phyloP scores from a whole-genome alignment of 2,113 vertebrate genomes.

The Ceyx cyanopectus region DNA sequence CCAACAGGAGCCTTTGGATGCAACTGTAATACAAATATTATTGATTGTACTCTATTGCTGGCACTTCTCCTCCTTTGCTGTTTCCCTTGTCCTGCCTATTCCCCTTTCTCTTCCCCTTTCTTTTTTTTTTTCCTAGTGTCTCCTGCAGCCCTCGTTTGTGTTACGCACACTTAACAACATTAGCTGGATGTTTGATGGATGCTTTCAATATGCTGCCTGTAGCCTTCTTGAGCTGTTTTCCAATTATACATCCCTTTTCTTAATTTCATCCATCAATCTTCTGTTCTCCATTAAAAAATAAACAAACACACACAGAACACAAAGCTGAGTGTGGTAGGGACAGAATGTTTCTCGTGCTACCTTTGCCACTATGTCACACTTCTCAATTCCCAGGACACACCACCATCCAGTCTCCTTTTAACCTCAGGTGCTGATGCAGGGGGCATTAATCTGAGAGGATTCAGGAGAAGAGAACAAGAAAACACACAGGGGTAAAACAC shows the following conservation, averaged over 20 bases:
- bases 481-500: neutral
- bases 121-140: neutral
- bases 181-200: slow-evolving; percentile 71
- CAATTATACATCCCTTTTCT: slow-evolving; percentile 71
- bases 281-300: slow-evolving; percentile 64
- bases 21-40: slow-evolving; percentile 33
- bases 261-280: slow-evolving; percentile 75
- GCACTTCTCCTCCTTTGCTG: slow-evolving; percentile 11
- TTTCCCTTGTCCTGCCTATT: slow-evolving; percentile 4
- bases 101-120: neutral
- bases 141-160: slow-evolving; percentile 29
- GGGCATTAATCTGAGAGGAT: neutral
- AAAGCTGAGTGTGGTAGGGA: neutral
- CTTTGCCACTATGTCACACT: neutral
- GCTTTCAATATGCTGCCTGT: slow-evolving; percentile 72
- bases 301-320: slow-evolving; percentile 9
- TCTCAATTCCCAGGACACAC: neutral
- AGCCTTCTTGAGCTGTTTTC: slow-evolving; percentile 67
- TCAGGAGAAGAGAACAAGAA: neutral
- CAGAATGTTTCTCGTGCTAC: neutral
- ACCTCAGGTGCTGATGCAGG: neutral
- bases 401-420: neutral
- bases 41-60: slow-evolving; percentile 1
- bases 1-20: slow-evolving; percentile 21
- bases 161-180: slow-evolving; percentile 57